Conservation (phyloP, 2,113 vertebrate genomes). For the Condylura cristata region DNA sequence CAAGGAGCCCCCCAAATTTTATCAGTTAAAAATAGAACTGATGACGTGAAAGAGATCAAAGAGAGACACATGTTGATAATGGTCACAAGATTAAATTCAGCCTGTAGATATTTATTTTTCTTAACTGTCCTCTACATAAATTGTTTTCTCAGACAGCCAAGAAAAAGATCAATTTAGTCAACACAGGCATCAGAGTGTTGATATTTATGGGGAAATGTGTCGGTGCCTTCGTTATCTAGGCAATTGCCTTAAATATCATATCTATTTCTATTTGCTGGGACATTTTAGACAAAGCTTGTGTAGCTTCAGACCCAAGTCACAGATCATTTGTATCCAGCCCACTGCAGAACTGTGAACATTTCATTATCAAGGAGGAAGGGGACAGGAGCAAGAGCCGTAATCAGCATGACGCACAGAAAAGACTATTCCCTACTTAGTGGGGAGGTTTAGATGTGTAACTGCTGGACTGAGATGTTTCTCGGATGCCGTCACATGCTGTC, state of each 20-base stretch:
- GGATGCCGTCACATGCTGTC: background rate
- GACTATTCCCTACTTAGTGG: background rate
- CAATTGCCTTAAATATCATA: background rate
- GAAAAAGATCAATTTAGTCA: background rate
- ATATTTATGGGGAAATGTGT: conserved; percentile 3
- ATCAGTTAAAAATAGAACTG: conserved; percentile 10
- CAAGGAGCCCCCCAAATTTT: background rate
- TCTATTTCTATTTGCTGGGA: conserved; percentile 43
- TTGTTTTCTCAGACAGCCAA: conserved; percentile 38
- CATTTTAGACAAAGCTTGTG: background rate
- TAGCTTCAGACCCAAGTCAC: background rate
- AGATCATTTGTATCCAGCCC: background rate
- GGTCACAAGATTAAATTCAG: conserved; percentile 29
- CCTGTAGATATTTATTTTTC: background rate
- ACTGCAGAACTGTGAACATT: background rate
- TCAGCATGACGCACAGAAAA: background rate
- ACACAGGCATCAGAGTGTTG: background rate
- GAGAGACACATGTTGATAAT: background rate
- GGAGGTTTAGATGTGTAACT: background rate
- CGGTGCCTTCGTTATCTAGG: background rate
- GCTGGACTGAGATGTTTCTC: background rate
- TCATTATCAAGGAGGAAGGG: background rate
- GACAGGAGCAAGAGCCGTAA: background rate
- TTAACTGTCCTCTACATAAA: background rate
- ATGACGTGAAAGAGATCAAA: background rate